Conservation (phyloP, 2,888 invertebrate genomes). For the Leptinotarsa juncta region DNA sequence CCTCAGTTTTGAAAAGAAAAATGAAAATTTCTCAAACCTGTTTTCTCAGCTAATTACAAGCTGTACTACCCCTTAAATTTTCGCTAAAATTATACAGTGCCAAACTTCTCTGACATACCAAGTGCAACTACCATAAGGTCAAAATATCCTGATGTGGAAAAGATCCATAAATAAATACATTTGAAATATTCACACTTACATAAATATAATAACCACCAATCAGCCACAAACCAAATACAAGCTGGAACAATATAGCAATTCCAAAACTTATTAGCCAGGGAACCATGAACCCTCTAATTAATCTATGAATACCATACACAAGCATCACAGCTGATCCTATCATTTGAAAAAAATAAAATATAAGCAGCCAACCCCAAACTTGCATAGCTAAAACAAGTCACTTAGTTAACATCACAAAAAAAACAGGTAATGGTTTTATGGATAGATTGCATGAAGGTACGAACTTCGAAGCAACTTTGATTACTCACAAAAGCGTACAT, state of each 20-base stretch:
- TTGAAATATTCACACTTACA: constrained; percentile 71
- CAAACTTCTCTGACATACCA: too few species aligned
- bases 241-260: constrained; percentile 78
- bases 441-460: background rate
- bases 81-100: too few species aligned
- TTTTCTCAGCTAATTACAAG: too few species aligned
- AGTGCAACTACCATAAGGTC: too few species aligned
- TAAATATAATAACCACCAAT: constrained; percentile 92
- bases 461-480: background rate
- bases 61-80: too few species aligned
- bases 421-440: background rate
- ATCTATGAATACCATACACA: constrained; percentile 73
- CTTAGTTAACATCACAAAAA: constrained; percentile 10
- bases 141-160: too few species aligned
- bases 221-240: constrained; percentile 86
- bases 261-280: constrained; percentile 83
- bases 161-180: background rate
- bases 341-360: constrained; percentile 71
- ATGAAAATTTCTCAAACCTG: too few species aligned
- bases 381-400: constrained; percentile 74
- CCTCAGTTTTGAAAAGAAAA: too few species aligned
- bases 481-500: constrained; percentile 78
- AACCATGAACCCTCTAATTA: constrained; percentile 83
- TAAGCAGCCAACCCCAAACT: constrained; percentile 74
- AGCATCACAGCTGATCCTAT: constrained; percentile 72